phyloP scores from a whole-genome alignment of 2,113 vertebrate species.

The Shinisaurus crocodilurus region DNA sequence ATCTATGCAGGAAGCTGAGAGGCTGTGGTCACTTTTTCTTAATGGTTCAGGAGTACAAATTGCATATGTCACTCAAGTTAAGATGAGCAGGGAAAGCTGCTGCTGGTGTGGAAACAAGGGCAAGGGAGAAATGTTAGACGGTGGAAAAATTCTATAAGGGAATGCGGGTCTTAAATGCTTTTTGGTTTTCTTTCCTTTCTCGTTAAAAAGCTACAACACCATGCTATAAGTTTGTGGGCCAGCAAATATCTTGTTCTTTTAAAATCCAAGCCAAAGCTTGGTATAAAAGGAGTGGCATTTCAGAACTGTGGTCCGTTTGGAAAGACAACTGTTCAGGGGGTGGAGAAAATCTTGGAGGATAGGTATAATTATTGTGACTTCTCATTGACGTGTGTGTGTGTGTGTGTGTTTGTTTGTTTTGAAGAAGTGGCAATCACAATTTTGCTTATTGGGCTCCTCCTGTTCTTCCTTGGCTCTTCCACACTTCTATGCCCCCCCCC shows the following conservation, averaged over 20 bases:
- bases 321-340: background rate
- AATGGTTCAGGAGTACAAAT: slow-evolving; percentile 42
- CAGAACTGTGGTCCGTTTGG: background rate
- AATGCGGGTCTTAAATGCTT: background rate
- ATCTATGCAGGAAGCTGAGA: background rate
- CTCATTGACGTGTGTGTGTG: too few relatives aligned
- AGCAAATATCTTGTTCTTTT: background rate
- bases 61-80: slow-evolving; percentile 51
- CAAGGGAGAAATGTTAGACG: background rate
- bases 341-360: background rate
- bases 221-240: background rate
- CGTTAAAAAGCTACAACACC: background rate
- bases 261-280: background rate
- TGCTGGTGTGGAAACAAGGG: background rate
- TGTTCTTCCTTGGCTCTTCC: background rate
- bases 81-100: background rate
- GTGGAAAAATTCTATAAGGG: background rate
- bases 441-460: background rate
- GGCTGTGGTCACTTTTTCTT: background rate
- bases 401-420: background rate
- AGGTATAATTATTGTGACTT: background rate
- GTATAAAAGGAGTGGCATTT: background rate
- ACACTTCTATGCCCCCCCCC: too few relatives aligned
- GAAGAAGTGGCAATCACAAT: background rate
- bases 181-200: background rate